Conservation (phyloP, 2,888 invertebrate genomes). For the Cinara cedri region DNA sequence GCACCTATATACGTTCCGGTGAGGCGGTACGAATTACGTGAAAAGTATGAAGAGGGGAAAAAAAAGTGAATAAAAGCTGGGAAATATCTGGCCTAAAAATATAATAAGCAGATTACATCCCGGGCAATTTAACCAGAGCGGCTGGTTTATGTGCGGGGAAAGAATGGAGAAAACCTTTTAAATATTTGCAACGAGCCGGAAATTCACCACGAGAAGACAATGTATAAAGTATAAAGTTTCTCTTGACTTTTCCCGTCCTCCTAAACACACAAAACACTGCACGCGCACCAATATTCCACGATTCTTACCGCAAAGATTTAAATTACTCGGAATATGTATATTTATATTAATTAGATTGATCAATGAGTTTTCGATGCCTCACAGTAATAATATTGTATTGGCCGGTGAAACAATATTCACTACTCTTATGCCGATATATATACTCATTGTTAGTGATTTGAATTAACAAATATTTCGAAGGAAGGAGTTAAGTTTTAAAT, state of each 20-base stretch:
- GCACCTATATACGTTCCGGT: neutral
- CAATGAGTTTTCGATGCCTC: constrained; percentile 15
- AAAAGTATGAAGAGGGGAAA: neutral
- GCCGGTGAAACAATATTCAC: too few species aligned
- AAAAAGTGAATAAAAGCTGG: neutral
- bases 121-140: constrained; percentile 47
- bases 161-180: constrained; percentile 25
- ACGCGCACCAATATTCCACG: too few species aligned
- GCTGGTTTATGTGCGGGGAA: neutral
- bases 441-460: too few species aligned
- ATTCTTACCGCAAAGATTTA: neutral
- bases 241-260: neutral
- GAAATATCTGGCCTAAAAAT: constrained; percentile 15
- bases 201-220: constrained; percentile 16
- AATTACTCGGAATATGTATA: neutral
- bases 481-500: too few species aligned
- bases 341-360: constrained; percentile 7
- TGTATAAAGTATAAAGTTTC: neutral
- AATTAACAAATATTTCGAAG: too few species aligned
- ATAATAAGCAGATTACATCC: constrained; percentile 40
- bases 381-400: neutral
- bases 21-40: too few species aligned
- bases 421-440: too few species aligned
- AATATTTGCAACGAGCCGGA: constrained; percentile 47
- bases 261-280: neutral